These are phyloP conservation scores for Drosophila arizonae DNA, from an alignment of 1,140 invertebrate genomes.

Conservation along the genomic window DNA sequence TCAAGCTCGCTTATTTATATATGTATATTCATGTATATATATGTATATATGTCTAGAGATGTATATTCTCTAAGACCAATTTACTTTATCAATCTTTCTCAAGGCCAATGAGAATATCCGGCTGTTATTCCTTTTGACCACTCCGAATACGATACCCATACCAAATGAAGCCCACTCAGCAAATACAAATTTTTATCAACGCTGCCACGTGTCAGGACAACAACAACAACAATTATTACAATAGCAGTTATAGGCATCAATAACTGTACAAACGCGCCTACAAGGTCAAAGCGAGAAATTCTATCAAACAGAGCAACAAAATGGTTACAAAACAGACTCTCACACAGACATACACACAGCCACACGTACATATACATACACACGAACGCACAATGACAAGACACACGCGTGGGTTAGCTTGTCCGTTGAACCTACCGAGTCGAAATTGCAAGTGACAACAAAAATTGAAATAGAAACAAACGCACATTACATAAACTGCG, in stretches of 20 bases:
- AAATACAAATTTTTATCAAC: conserved; percentile 54
- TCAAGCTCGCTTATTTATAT: neutral
- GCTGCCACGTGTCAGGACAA: conserved; percentile 41
- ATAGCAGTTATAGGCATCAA: conserved; percentile 31
- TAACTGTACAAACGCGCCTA: conserved; percentile 21
- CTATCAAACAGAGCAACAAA: conserved; percentile 60
- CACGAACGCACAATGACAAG: neutral
- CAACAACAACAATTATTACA: conserved; percentile 11
- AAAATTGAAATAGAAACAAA: neutral
- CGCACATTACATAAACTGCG: neutral
- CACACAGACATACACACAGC: neutral
- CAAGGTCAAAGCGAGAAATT: conserved; percentile 55
- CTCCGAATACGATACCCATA: neutral
- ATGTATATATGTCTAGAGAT: neutral
- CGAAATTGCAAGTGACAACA: neutral
- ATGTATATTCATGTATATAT: neutral
- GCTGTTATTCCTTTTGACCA: neutral
- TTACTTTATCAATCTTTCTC: conserved; percentile 9
- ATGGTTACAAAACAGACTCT: conserved; percentile 51
- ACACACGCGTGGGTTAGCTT: neutral
- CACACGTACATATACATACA: neutral
- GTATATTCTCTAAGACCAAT: neutral
- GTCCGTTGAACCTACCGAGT: conserved; percentile 1
- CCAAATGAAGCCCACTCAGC: conserved; percentile 13
- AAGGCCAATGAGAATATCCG: neutral